Conservation (phyloP, 2,888 invertebrate genomes). For the Tenthredo livida region DNA sequence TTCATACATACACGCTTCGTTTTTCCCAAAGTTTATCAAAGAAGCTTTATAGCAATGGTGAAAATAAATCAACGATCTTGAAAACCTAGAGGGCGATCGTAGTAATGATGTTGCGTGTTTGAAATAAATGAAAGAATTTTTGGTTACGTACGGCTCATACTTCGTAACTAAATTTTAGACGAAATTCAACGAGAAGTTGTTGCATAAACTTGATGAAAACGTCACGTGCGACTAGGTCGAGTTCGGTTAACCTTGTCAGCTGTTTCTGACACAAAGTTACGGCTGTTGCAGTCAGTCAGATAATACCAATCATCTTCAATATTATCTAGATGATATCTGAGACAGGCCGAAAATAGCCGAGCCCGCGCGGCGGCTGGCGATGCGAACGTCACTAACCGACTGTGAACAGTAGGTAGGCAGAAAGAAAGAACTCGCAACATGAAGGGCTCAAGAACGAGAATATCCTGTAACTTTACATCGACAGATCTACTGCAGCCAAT, state of each 20-base stretch:
- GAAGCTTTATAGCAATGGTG: not conserved
- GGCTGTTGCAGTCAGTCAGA: constrained; percentile 35
- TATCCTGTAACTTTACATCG: constrained; percentile 29
- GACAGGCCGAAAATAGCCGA: not conserved
- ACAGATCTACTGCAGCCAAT: not conserved
- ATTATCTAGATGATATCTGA: constrained; percentile 54
- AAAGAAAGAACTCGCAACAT: not conserved
- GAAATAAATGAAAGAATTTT: not conserved
- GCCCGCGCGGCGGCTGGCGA: constrained; percentile 59
- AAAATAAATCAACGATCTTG: not conserved
- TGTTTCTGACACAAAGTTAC: constrained; percentile 42
- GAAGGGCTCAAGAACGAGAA: constrained; percentile 12
- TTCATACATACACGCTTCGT: too few species aligned
- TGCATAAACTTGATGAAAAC: constrained; percentile 3
- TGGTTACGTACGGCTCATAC: too few species aligned
- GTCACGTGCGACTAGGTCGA: constrained; percentile 39
- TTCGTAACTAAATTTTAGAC: not conserved
- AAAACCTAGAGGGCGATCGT: not conserved
- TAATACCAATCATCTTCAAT: constrained; percentile 18
- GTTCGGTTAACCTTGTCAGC: constrained; percentile 40
- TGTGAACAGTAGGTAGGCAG: not conserved
- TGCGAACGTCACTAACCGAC: constrained; percentile 34
- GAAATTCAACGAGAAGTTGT: not conserved
- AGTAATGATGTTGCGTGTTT: not conserved
- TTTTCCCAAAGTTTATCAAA: not conserved